phyloP scores from a whole-genome alignment of 2,888 invertebrate species.

The Dicyrtomina minuta region DNA sequence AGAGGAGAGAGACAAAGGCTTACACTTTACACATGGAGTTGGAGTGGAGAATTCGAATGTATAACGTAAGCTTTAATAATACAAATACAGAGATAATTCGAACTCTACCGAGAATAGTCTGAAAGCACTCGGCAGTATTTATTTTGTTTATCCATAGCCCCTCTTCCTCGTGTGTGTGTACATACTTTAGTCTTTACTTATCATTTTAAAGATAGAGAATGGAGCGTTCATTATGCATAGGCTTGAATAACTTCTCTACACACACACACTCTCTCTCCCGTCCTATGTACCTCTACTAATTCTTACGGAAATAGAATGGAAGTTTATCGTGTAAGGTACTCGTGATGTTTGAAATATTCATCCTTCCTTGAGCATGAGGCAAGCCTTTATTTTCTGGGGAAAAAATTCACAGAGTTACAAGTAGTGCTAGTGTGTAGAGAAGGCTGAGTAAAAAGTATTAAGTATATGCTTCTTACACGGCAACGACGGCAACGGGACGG shows the following conservation, averaged over 20 bases:
- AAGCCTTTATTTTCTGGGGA: too few species aligned
- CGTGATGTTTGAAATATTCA: too few species aligned
- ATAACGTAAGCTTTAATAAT: conserved; percentile 9
- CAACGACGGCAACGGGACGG: too few species aligned
- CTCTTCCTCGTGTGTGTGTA: not conserved
- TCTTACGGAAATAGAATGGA: conserved; percentile 9
- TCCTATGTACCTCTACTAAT: not conserved
- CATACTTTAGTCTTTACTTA: conserved; percentile 1
- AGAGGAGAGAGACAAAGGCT: not conserved
- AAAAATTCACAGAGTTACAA: too few species aligned
- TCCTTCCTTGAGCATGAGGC: too few species aligned
- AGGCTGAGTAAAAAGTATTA: too few species aligned
- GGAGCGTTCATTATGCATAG: not conserved
- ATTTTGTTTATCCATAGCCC: conserved; percentile 17
- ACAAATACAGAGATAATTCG: conserved; percentile 11
- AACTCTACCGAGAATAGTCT: conserved; percentile 8
- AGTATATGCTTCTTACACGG: too few species aligned
- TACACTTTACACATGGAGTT: too few species aligned
- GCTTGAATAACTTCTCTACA: not conserved
- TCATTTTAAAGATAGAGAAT: not conserved
- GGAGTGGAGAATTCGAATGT: too few species aligned
- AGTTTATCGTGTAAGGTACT: too few species aligned
- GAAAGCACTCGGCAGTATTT: conserved; percentile 13
- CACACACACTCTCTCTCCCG: too few species aligned
- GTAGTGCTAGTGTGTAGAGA: too few species aligned